phyloP scores from a whole-genome alignment of 2,113 vertebrate species.

The Vidua chalybeata region DNA sequence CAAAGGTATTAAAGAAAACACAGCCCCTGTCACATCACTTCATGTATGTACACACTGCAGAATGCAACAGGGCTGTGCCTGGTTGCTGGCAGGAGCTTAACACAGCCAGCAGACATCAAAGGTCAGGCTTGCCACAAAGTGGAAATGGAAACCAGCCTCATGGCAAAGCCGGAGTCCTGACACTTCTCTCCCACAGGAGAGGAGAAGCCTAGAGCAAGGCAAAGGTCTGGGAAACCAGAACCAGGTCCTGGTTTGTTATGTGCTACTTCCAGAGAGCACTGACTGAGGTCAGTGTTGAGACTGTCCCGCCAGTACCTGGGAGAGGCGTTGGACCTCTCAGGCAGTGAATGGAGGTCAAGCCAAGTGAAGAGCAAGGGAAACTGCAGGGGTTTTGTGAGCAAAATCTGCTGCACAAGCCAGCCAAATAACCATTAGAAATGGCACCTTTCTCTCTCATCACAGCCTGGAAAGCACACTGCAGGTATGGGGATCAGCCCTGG shows the following conservation, averaged over 20 bases:
- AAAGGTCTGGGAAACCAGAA: neutral
- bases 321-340: neutral
- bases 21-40: slow-evolving; percentile 41
- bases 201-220: neutral
- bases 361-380: neutral
- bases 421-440: neutral
- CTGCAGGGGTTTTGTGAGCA: neutral
- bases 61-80: slow-evolving; percentile 42
- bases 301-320: rapidly evolving
- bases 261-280: neutral
- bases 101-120: slow-evolving; percentile 35
- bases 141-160: slow-evolving; percentile 35
- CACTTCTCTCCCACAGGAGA: neutral
- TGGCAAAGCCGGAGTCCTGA: neutral
- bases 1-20: slow-evolving; percentile 69
- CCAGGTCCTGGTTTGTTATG: neutral
- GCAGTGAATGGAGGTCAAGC: neutral
- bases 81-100: neutral
- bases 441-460: neutral
- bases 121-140: neutral
- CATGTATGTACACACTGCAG: neutral
- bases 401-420: neutral
- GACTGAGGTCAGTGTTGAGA: rapidly evolving
- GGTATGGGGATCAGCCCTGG: neutral
- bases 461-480: neutral